A percentile compares a stretch with the other conserved stretches of the same genome.
Evolutionary conservation across 2,797 vertebrate genomes (phyloP).

Genomic region (Todus mexicanus): DNA sequence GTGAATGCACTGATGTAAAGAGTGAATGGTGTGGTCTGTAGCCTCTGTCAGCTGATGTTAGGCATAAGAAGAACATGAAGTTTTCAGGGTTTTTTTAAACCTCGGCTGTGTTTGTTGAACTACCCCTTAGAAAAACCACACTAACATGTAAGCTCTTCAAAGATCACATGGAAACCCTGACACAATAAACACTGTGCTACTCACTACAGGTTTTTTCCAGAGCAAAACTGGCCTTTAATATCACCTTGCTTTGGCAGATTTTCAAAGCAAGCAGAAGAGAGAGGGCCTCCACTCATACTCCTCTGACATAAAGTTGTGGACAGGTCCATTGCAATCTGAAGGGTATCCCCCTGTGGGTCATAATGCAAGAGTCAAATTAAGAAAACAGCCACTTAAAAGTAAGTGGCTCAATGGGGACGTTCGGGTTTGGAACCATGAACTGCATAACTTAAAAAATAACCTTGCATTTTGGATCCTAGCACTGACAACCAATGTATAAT

Average conservation of each 20-base stretch:
- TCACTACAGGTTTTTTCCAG: neutral
- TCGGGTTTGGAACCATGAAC: neutral
- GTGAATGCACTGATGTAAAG: neutral
- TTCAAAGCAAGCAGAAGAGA: conserved; percentile 12
- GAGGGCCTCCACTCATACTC: neutral
- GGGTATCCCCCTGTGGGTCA: neutral
- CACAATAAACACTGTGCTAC: neutral
- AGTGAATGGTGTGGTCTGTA: neutral
- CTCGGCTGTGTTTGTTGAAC: neutral
- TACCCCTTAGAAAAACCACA: neutral
- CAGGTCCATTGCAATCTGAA: neutral
- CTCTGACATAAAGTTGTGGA: neutral
- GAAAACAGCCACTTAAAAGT: neutral
- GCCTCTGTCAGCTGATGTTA: neutral
- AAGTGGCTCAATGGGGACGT: neutral
- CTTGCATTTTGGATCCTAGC: neutral
- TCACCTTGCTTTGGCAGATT: neutral
- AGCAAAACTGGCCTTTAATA: neutral
- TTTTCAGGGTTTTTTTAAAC: neutral
- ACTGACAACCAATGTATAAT: neutral
- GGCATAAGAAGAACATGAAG: neutral
- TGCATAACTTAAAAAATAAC: neutral
- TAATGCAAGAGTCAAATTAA: neutral
- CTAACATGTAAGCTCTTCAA: neutral
- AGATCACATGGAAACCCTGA: conserved; percentile 34